Conservation (phyloP, 2,113 vertebrate species). For the Albula goreensis region DNA sequence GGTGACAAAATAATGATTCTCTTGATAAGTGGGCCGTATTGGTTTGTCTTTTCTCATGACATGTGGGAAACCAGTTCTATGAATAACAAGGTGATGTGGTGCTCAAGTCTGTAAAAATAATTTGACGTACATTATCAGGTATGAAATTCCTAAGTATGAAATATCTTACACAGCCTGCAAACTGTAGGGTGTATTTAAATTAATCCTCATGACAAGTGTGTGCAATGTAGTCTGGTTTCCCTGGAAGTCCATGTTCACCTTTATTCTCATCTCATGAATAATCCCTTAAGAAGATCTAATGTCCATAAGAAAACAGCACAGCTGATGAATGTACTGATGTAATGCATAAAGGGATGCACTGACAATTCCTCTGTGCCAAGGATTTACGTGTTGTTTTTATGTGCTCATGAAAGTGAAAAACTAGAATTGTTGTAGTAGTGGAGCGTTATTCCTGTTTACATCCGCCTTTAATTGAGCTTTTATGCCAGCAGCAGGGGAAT, state of each 20-base stretch:
- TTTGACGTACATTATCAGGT: no score
- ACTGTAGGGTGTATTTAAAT: no score
- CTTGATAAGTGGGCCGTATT: not conserved
- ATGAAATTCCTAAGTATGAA: no score
- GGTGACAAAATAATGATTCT: not conserved
- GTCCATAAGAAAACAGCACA: not conserved
- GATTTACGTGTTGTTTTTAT: not conserved
- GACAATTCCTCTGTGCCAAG: not conserved
- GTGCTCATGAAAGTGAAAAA: not conserved
- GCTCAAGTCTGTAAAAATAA: no score
- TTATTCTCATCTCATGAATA: not conserved
- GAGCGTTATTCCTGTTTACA: slow-evolving; percentile 3
- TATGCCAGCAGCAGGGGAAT: not conserved
- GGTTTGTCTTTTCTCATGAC: no score
- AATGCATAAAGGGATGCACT: not conserved
- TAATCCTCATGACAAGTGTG: not conserved
- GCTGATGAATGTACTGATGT: not conserved
- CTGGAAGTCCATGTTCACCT: not conserved
- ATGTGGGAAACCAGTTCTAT: no score
- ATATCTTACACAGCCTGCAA: no score
- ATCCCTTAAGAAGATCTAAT: not conserved
- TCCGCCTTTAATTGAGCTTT: slow-evolving; percentile 14
- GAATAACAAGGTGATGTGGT: no score
- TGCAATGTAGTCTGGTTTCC: not conserved
- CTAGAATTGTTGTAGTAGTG: not conserved